phyloP scores from a whole-genome alignment of 2,113 vertebrate genomes.

The Vanacampus margaritifer region DNA sequence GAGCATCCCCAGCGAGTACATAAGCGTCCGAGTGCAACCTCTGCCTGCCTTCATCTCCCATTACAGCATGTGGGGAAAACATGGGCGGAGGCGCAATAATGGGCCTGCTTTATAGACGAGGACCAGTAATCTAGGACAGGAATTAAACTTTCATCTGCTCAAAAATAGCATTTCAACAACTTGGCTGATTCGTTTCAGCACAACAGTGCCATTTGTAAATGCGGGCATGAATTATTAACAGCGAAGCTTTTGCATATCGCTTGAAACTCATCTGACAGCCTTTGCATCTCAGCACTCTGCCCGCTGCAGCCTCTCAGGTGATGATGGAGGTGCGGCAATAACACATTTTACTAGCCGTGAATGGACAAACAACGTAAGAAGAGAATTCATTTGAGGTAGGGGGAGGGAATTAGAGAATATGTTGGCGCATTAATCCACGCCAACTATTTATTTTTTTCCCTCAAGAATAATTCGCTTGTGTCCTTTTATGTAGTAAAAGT shows the following conservation, averaged over 20 bases:
- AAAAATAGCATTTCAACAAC: slow-evolving; percentile 67
- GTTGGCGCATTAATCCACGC: not conserved
- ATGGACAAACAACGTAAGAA: slow-evolving; percentile 33
- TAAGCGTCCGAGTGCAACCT: slow-evolving; percentile 43
- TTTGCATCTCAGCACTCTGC: slow-evolving; percentile 53
- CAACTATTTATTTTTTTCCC: not conserved
- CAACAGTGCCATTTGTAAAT: slow-evolving; percentile 75
- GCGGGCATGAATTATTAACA: slow-evolving; percentile 70
- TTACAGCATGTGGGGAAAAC: slow-evolving; percentile 45
- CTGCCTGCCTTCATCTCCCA: slow-evolving; percentile 50
- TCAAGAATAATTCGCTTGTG: not conserved
- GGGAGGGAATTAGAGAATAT: too few relatives aligned
- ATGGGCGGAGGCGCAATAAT: slow-evolving; percentile 60
- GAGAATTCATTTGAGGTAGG: slow-evolving; percentile 23
- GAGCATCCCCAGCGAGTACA: slow-evolving; percentile 43
- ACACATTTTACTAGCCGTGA: slow-evolving; percentile 27
- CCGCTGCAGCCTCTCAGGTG: slow-evolving; percentile 40
- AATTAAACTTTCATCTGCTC: slow-evolving; percentile 75
- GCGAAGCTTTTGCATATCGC: slow-evolving; percentile 59
- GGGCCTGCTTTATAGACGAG: slow-evolving; percentile 55
- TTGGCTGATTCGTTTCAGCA: slow-evolving; percentile 60
- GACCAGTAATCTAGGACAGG: slow-evolving; percentile 69
- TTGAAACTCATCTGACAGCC: slow-evolving; percentile 50
- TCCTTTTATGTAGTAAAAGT: not conserved
- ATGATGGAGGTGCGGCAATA: slow-evolving; percentile 29